Conservation (phyloP, 2,113 vertebrate species). For the Pelobates fuscus region DNA sequence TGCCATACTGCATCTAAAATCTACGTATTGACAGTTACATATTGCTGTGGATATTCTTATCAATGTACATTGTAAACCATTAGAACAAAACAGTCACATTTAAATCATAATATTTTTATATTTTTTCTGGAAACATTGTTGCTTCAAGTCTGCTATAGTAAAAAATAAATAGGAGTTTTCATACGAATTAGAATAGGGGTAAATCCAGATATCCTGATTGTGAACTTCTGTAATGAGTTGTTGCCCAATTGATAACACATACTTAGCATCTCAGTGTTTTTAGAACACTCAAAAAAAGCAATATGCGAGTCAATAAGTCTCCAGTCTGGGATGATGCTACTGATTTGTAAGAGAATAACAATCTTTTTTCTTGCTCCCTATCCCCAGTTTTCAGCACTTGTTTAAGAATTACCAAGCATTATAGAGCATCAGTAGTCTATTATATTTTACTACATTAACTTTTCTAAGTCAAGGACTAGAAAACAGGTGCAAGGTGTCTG, state of each 20-base stretch:
- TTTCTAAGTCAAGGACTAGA: constrained; percentile 5
- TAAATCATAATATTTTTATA: too few species aligned
- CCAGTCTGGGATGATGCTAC: not conserved
- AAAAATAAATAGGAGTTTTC: too few species aligned
- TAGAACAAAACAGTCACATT: too few species aligned
- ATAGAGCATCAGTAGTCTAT: constrained; percentile 34
- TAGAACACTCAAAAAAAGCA: not conserved
- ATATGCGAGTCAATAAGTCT: constrained; percentile 2
- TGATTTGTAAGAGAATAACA: constrained; percentile 8
- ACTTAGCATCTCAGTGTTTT: not conserved
- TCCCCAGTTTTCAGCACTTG: constrained; percentile 6
- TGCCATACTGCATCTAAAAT: too few species aligned
- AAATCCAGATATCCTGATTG: too few species aligned
- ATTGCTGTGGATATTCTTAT: too few species aligned
- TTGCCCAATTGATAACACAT: not conserved
- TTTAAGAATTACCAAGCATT: constrained; percentile 36
- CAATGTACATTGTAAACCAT: too few species aligned
- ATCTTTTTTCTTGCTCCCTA: constrained; percentile 5
- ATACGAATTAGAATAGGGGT: too few species aligned
- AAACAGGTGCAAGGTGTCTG: constrained; percentile 18
- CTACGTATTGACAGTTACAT: too few species aligned
- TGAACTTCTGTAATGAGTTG: too few species aligned
- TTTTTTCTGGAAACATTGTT: too few species aligned
- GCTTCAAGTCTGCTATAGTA: too few species aligned
- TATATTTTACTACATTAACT: constrained; percentile 46